Evolutionary conservation across 2,113 vertebrate species (phyloP), one percentile per base, ranked within the genome.

Genomic region (Odontophorus gujanensis): DNA sequence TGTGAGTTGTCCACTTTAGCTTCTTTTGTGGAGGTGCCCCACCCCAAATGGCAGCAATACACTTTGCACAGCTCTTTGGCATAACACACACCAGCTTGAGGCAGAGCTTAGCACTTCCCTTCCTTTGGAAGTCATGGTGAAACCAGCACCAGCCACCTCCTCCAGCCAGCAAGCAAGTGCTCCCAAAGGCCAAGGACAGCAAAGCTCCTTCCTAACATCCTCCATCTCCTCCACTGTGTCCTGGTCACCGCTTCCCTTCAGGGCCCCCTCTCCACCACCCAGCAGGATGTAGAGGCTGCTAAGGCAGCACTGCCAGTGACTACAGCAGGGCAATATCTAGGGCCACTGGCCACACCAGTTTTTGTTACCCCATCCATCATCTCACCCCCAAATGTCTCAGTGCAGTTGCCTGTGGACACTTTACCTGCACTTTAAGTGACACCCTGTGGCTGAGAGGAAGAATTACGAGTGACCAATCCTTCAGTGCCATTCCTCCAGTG

Each of bases 381-480:
- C 47, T 43, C 38, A 81, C 40, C 53, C 30, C 40, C 75, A 38
- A 42, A 57, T 11, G 85, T 3, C 47, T 34, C 6, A 2, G 26
- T 6, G 61, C 20, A 40, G 80, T 67, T 8, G 50, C 50, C 11
- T 4, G 45, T 21, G 79, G 85, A 57, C 93, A 57, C 8, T 87
- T 95, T 96, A 74, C 68, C 87, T 88, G 87, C 93, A 86, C 93
- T 88, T 68, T 86, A 95, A 84, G 96, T 97, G 96, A 97, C 96
- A 97, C 91, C 95, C 85, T 93, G 96, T 94, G 96, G 94, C 80
- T 89, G 83, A 22, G 68, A 80, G 48, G 61, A 5, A 77, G 90
- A 90, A 96, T 50, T 87, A 89, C 96, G 36, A 51, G 51, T 72
- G 79, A 2, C 73, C 76, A 22, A n/a, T 11, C 43, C 58, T 68